Percentiles rank a stretch among this genome's conserved stretches.
Evolutionary conservation across 2,888 invertebrate species (phyloP).

Genomic region (Diloba caeruleocephala): DNA sequence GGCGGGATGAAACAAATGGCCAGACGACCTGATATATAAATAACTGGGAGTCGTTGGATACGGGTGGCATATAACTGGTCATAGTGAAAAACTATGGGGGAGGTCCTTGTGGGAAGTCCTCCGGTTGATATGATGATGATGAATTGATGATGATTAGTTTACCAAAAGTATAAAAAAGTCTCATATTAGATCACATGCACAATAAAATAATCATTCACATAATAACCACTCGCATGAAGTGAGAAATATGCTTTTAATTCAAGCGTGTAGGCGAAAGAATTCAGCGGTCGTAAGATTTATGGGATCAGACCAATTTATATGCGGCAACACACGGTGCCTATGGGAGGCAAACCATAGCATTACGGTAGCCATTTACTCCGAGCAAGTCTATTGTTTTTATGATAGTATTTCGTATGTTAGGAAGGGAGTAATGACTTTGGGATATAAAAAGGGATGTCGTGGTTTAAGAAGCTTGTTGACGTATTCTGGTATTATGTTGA

Average conservation of each 20-base stretch:
- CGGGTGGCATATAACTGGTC: too few species aligned
- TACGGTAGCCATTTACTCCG: constrained; percentile 42
- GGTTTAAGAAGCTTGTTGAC: constrained; percentile 9
- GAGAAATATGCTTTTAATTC: constrained; percentile 71
- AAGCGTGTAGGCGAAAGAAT: constrained; percentile 71
- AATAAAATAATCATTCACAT: constrained; percentile 30
- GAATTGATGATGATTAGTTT: too few species aligned
- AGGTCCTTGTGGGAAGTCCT: too few species aligned
- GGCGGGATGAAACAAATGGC: too few species aligned
- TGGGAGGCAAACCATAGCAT: constrained; percentile 47
- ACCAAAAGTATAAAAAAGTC: too few species aligned
- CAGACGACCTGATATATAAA: too few species aligned
- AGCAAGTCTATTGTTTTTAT: constrained; percentile 48
- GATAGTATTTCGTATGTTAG: constrained; percentile 46
- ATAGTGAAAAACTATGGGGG: too few species aligned
- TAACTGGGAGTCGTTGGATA: too few species aligned
- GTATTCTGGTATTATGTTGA: constrained; percentile 1
- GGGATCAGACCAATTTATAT: constrained; percentile 66
- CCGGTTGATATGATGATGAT: too few species aligned
- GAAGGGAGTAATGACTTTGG: constrained; percentile 8
- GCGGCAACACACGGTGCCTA: constrained; percentile 41
- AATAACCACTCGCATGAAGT: constrained; percentile 36
- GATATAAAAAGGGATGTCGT: constrained; percentile 21
- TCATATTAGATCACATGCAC: constrained; percentile 15
- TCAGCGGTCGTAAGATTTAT: constrained; percentile 69